Percentiles rank a stretch among this genome's conserved stretches.
Conservation (phyloP, 2,797 vertebrate species). For the Sciurus vulgaris region DNA sequence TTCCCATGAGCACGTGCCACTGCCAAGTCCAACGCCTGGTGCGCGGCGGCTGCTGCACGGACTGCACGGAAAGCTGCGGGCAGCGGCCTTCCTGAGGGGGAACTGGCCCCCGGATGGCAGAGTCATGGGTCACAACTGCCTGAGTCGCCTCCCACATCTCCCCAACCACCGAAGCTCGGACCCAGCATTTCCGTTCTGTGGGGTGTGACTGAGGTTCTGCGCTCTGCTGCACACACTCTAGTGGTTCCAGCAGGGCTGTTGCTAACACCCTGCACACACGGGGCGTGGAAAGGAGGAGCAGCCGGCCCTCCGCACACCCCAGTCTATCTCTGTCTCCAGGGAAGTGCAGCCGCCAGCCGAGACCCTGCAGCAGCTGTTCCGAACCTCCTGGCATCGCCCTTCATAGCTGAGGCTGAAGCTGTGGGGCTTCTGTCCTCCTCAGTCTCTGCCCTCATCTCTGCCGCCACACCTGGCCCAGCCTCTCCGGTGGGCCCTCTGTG, state of each 20-base stretch:
- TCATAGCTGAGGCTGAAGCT: not conserved
- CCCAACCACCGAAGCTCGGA: not conserved
- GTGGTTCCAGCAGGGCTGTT: not conserved
- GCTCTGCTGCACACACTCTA: not conserved
- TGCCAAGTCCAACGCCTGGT: not conserved
- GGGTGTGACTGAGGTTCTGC: not conserved
- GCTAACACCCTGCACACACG: not conserved
- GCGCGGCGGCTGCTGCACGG: too few relatives aligned
- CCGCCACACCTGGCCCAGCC: not conserved
- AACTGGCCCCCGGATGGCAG: not conserved
- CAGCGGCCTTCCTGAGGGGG: too few relatives aligned
- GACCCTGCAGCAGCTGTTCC: not conserved
- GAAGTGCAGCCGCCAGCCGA: not conserved
- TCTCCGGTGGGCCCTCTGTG: not conserved
- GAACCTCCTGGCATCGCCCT: not conserved
- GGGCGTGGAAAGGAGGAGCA: not conserved
- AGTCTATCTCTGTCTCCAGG: not conserved
- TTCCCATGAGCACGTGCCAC: rapidly evolving
- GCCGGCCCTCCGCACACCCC: not conserved
- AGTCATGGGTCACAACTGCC: too few relatives aligned
- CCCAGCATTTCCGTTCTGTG: not conserved
- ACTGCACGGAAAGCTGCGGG: not conserved
- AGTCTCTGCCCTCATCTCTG: not conserved
- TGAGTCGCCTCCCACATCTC: too few relatives aligned
- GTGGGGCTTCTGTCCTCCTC: rapidly evolving